Base-by-base conservation (phyloP, 2,113 vertebrate genomes). In the Poeciliopsis prolifica region DNA sequence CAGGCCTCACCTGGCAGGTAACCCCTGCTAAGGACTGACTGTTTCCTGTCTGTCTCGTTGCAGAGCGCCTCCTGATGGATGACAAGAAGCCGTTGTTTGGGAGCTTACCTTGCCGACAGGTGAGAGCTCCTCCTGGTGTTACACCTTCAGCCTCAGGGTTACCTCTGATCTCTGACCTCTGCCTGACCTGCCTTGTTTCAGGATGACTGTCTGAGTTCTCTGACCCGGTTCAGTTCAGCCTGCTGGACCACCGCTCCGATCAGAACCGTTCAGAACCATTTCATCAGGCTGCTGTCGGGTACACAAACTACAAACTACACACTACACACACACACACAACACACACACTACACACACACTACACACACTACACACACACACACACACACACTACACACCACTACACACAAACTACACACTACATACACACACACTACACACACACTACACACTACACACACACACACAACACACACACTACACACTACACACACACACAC, bases 81-180 rank as follows among this genome's bases (percentile, higher is more conserved):
- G 98, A 99, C 87, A 96, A 98, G 65, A 99, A 97, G 81, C 96
- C 97, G 2, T 87, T 99, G 75, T 99, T 99, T 92, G 97, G 97
- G 75, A 96, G 96, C 92, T 94, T 99, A 89, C 96, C 98, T 60
- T 99, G 98, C 87, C 94, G 98, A 95, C 96, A 99, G 97, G 98
- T 99, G 93, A 87, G 33, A 17, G 7, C 24, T 6, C 11, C 26
- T 19, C 37, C 65, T 12, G 3, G 66, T 31, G 28, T 42, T 7
- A 30, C 42, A 30, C 24, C 13, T 0, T 44, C 35, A 37, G 6
- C 30, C 22, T 17, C 6, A 29, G 2, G 26, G 24, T 61, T 10
- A 61, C 10, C 12, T 29, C 60, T 26, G 24, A 61, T 2, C 37
- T 40, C 62, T 17, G 8, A 17, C 14, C 40, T 42, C 62, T 17